Evolutionary conservation across 2,113 vertebrate genomes (phyloP), one percentile per base, ranked within the genome.

Genomic region (Psilopsiagon aymara): DNA sequence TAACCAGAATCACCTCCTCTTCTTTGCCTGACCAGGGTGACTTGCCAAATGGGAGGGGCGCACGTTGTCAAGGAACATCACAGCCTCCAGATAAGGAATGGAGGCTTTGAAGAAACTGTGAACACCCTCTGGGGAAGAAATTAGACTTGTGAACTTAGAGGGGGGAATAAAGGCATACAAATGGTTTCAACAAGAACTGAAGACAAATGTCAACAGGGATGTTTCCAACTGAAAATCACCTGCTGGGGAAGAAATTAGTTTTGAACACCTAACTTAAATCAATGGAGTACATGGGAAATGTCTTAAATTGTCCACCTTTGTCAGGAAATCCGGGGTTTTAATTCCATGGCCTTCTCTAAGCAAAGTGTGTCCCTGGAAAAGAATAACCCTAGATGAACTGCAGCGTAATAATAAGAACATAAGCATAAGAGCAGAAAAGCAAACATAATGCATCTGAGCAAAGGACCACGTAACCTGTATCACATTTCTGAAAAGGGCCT

Each of bases 91-190:
- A 96, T 84, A 97, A 97, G 71, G 68, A 92, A 86, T 44, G 43
- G 97, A 95, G 66, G 75, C 80, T 98, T 98, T 96, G 84, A 98
- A 95, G 91, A 96, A 96, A 94, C 84, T 83, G 92, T 94, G 87
- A 97, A 96, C 77, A 96, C 69, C 68, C 94, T 97, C 95, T 97
- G 91, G 90, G 88, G 75, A 98, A 96, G 97, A 97, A 98, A 98
- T 97, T 92, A 98, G 83, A 97, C 81, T 95, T 93, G 79, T 95
- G 94, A 97, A 96, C 80, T 95, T 96, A 90, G 60, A 91, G 11
- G 24, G 17, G 11, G 1, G 1, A 14, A 33, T 90, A 96, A 78
- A 63, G 59, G 31, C n/a, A 6, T 77, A 71, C 44, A 95, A 97
- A 97, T 7, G 39, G 17, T 96, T 97, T 96, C 97, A 97, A 94